phyloP scores from a whole-genome alignment of 2,113 vertebrate species.

The Anser brachyrhynchus region DNA sequence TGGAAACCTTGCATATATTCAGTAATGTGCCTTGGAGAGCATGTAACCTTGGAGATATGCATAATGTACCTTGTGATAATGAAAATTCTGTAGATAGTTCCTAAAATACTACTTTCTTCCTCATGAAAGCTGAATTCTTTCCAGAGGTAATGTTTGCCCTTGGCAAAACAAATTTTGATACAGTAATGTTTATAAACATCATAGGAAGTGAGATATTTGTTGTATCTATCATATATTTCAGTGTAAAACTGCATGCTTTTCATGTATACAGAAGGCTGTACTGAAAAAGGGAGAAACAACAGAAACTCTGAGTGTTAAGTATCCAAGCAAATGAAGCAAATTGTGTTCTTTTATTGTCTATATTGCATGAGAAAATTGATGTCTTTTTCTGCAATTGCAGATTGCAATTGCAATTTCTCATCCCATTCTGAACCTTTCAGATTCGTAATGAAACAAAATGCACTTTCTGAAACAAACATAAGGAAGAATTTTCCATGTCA shows the following conservation, averaged over 20 bases:
- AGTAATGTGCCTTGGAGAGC: constrained; percentile 72
- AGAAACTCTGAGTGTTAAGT: not conserved
- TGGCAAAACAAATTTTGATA: constrained; percentile 61
- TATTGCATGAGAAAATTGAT: not conserved
- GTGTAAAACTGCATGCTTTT: constrained; percentile 13
- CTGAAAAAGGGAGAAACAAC: not conserved
- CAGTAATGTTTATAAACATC: constrained; percentile 59
- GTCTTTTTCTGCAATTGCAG: not conserved
- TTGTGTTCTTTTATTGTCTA: not conserved
- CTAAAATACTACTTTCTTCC: constrained; percentile 30
- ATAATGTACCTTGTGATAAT: constrained; percentile 71
- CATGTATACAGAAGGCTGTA: not conserved
- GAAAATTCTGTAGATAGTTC: constrained; percentile 70
- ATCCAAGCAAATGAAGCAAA: not conserved
- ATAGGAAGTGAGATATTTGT: constrained; percentile 7
- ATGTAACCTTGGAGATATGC: constrained; percentile 75
- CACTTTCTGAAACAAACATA: not conserved
- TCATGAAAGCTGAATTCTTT: constrained; percentile 58
- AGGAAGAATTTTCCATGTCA: not conserved
- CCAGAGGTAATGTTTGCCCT: constrained; percentile 66
- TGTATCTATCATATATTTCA: constrained; percentile 5
- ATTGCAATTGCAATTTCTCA: not conserved
- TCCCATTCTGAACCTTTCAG: not conserved
- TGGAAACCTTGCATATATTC: constrained; percentile 73
- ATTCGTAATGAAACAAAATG: not conserved